These are phyloP conservation scores for Mobula hypostoma DNA, from an alignment of 2,113 vertebrate species.

Conservation along the genomic window DNA sequence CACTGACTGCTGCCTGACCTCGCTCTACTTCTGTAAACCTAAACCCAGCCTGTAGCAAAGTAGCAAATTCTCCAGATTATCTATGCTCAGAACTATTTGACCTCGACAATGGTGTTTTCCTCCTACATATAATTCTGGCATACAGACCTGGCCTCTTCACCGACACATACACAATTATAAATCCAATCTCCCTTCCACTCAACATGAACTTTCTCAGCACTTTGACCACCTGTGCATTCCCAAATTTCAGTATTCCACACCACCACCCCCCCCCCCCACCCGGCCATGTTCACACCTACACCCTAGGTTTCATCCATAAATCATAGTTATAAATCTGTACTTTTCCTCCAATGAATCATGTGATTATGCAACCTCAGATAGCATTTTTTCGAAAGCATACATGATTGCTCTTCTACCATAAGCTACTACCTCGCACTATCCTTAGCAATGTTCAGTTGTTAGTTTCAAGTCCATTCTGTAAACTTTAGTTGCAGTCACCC, in stretches of 20 bases:
- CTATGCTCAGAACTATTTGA: neutral
- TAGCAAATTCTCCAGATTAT: neutral
- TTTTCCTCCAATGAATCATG: too few species aligned
- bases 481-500: too few species aligned
- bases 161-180: neutral
- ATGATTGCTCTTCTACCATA: too few species aligned
- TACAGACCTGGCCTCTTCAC: neutral
- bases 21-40: neutral
- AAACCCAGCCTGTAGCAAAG: neutral
- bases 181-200: neutral
- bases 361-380: too few species aligned
- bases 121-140: neutral
- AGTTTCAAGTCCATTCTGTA: too few species aligned
- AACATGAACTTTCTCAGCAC: neutral
- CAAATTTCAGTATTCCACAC: neutral
- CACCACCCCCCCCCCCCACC: too few species aligned
- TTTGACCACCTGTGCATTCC: neutral
- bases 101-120: neutral
- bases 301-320: neutral
- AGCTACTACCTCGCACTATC: too few species aligned
- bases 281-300: neutral
- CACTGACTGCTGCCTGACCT: slow-evolving; percentile 18
- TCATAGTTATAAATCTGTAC: too few species aligned
- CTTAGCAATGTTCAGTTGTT: too few species aligned
- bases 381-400: too few species aligned